Base-by-base conservation (phyloP, 2,888 invertebrate genomes). In the Chymomyza amoena region DNA sequence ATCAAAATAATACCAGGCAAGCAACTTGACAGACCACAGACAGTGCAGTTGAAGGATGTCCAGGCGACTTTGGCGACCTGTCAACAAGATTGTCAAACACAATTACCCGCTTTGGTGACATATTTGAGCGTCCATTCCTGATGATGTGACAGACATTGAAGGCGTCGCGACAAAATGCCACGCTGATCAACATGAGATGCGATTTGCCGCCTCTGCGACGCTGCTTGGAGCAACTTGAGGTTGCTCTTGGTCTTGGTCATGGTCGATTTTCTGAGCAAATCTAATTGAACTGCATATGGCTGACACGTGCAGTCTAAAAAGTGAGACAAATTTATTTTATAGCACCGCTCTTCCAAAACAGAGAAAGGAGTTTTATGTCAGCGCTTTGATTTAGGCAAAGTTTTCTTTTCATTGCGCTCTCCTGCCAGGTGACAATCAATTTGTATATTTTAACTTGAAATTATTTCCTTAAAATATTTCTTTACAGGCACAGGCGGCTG, bases 361-460 rank as follows among this genome's bases (percentile, higher is more conserved):
- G 66, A n/a, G 84, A 89, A 84, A 84, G 84, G 83, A 73, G 65
- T 64, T 67, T 61, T 64, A 50, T 74, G 77, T 68, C 77, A 73
- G 61, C 61, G 65, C 80, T 82, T 75, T 84, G 85, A 83, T 81
- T 88, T 75, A 87, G 73, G 70, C 57, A 69, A 54, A n/a, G 36
- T 61, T 32, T 28, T 62, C 7, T 9, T 32, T 32, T 32, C 50
- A 50, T 51, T 20, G 51, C 51, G 66, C 39, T 84, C 63, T 71
- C 85, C 78, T 89, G 88, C 81, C 89, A 86, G 76, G 72, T 83
- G 90, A 89, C 89, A 89, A 90, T 89, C 90, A 87, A 86, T 81
- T 89, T 84, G 83, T 81, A 81, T 88, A 89, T 89, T 85, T 90
- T 84, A 72, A 73, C 88, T 70, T 80, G 69, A 89, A 89, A 89